These are phyloP conservation scores for Triplophysa bombifrons DNA, from an alignment of 2,797 vertebrate genomes.

Conservation along the genomic window DNA sequence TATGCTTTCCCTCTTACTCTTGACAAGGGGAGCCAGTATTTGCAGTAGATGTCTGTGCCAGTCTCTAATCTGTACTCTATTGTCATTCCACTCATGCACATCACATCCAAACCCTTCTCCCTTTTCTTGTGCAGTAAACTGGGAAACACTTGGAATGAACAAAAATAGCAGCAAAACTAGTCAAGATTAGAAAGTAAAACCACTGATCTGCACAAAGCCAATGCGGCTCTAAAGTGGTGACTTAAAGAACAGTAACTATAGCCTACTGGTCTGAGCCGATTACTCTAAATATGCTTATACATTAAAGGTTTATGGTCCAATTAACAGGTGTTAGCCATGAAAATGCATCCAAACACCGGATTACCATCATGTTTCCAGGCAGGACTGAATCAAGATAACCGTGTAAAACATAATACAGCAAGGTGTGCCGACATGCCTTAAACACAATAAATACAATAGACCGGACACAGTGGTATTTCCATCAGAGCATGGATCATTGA, in stretches of 20 bases:
- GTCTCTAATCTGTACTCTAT: constrained; percentile 57
- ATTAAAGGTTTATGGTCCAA: constrained; percentile 20
- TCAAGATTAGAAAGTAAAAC: constrained; percentile 13
- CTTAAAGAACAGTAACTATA: constrained; percentile 15
- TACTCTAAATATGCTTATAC: constrained; percentile 52
- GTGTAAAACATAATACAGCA: background rate
- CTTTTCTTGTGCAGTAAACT: constrained; percentile 51
- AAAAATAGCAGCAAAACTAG: constrained; percentile 63
- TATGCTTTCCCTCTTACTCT: constrained; percentile 27
- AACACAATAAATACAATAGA: constrained; percentile 4
- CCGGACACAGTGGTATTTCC: constrained; percentile 8
- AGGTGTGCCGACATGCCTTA: background rate
- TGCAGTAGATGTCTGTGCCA: constrained; percentile 55
- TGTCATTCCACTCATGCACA: constrained; percentile 49
- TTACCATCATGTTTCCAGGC: background rate
- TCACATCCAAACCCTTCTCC: constrained; percentile 19
- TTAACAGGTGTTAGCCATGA: background rate
- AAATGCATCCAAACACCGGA: constrained; percentile 4
- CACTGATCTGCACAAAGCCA: constrained; percentile 8
- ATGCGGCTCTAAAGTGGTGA: constrained; percentile 22
- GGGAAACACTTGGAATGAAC: constrained; percentile 50
- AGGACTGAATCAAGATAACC: background rate
- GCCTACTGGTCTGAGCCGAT: constrained; percentile 37
- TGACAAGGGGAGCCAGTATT: constrained; percentile 50
- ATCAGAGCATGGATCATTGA: background rate